A percentile compares a stretch with the other conserved stretches of the same genome.
phyloP scores from a whole-genome alignment of 2,113 vertebrate genomes.

The Forbesichthys papilliferus region DNA sequence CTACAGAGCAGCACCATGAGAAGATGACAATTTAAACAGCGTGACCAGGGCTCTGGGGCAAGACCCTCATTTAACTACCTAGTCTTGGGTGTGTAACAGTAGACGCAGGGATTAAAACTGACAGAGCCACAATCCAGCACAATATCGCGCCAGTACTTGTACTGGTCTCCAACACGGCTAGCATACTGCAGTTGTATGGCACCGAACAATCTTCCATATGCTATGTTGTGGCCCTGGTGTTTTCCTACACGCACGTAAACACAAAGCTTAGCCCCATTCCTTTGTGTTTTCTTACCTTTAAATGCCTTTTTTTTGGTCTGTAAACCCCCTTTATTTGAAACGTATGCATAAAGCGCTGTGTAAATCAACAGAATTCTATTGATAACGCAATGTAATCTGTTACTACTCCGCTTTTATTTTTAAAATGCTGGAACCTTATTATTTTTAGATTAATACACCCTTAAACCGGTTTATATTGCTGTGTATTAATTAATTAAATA shows the following conservation, averaged over 20 bases:
- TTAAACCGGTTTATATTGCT: background rate
- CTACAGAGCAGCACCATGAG: background rate
- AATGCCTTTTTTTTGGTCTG: conserved; percentile 11
- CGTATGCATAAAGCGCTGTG: background rate
- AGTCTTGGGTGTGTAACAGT: background rate
- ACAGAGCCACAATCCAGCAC: background rate
- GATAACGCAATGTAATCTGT: conserved; percentile 20
- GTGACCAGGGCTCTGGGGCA: background rate
- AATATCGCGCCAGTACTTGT: background rate
- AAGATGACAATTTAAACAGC: background rate
- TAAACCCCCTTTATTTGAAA: background rate
- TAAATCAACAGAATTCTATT: conserved; percentile 2
- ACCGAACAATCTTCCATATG: conserved; percentile 6
- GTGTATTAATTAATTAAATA: conserved; percentile 8
- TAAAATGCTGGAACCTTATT: conserved; percentile 6
- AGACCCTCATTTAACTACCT: background rate
- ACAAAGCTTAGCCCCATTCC: background rate
- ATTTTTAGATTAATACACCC: background rate
- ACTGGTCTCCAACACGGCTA: conserved; percentile 1
- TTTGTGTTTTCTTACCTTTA: conserved; percentile 13
- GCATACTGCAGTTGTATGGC: background rate
- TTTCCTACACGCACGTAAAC: background rate
- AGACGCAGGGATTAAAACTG: background rate
- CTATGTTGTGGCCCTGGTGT: conserved; percentile 5
- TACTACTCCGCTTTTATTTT: conserved; percentile 1